Conservation (phyloP, 2,888 invertebrate genomes). For the Apantesis nais region DNA sequence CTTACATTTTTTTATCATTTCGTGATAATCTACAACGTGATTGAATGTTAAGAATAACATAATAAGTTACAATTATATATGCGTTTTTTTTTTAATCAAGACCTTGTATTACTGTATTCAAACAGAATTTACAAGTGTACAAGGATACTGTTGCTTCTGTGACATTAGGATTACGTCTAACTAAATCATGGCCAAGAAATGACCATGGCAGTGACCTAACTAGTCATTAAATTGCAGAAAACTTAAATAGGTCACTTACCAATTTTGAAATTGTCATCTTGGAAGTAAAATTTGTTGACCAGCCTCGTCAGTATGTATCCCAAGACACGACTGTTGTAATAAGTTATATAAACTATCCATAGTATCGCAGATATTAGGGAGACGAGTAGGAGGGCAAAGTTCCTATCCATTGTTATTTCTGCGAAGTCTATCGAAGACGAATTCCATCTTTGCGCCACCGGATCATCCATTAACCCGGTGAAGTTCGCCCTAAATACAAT, state of each 20-base stretch:
- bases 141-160: not conserved
- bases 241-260: slow-evolving; percentile 83
- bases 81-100: not conserved
- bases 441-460: slow-evolving; percentile 85
- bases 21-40: slow-evolving; percentile 28
- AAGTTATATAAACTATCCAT: slow-evolving; percentile 97
- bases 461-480: slow-evolving; percentile 64
- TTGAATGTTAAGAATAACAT: not conserved
- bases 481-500: slow-evolving; percentile 69
- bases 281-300: slow-evolving; percentile 93
- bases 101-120: not conserved
- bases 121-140: not conserved
- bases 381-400: slow-evolving; percentile 90
- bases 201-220: slow-evolving; percentile 38
- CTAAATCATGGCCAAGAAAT: not conserved
- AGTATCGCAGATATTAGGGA: slow-evolving; percentile 93
- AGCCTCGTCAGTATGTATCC: slow-evolving; percentile 96
- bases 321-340: slow-evolving; percentile 96
- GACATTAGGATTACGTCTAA: not conserved
- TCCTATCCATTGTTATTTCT: slow-evolving; percentile 91
- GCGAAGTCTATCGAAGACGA: slow-evolving; percentile 85
- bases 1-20: slow-evolving; percentile 22
- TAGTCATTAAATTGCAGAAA: slow-evolving; percentile 15
- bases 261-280: slow-evolving; percentile 95
- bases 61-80: not conserved